A percentile compares a stretch with the other conserved stretches of the same genome.
phyloP scores from a whole-genome alignment of 1,140 invertebrate genomes.

The Drosophila sechellia region DNA sequence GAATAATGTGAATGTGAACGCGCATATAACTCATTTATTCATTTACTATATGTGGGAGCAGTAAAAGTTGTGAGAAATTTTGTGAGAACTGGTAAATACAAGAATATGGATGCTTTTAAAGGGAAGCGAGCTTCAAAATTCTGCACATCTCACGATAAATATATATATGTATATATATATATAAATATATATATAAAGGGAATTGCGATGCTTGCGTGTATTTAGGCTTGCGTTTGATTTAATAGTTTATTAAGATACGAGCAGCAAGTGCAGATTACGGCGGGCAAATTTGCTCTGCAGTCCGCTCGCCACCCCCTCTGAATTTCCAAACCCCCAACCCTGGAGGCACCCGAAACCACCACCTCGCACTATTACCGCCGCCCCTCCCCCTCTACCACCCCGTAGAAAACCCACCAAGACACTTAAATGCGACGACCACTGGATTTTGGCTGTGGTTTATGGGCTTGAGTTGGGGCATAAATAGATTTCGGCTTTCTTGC shows the following conservation, averaged over 20 bases:
- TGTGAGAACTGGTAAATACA: conserved; percentile 30
- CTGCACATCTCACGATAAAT: background rate
- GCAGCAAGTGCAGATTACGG: conserved; percentile 77
- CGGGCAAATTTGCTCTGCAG: conserved; percentile 67
- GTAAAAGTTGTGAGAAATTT: conserved; percentile 16
- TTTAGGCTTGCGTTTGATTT: conserved; percentile 79
- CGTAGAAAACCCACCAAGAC: conserved; percentile 34
- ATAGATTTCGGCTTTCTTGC: conserved; percentile 67
- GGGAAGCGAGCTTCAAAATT: conserved; percentile 4
- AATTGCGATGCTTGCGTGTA: conserved; percentile 61
- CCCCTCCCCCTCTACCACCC: background rate
- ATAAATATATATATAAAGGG: background rate
- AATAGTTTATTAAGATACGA: conserved; percentile 83
- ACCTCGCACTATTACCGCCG: conserved; percentile 11
- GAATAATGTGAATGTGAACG: conserved; percentile 75
- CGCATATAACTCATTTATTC: conserved; percentile 81
- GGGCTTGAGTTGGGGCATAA: conserved; percentile 72
- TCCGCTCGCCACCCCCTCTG: conserved; percentile 9
- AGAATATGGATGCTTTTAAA: conserved; percentile 26
- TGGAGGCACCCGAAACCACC: background rate
- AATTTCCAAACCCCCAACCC: background rate
- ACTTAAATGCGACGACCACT: conserved; percentile 80
- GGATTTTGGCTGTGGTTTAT: conserved; percentile 81
- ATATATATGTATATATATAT: conserved; percentile 8
- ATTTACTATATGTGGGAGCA: conserved; percentile 55